Evolutionary conservation across 2,797 vertebrate genomes (phyloP), one percentile per base, ranked within the genome.

Genomic region (Oreonectes daqikongensis): DNA sequence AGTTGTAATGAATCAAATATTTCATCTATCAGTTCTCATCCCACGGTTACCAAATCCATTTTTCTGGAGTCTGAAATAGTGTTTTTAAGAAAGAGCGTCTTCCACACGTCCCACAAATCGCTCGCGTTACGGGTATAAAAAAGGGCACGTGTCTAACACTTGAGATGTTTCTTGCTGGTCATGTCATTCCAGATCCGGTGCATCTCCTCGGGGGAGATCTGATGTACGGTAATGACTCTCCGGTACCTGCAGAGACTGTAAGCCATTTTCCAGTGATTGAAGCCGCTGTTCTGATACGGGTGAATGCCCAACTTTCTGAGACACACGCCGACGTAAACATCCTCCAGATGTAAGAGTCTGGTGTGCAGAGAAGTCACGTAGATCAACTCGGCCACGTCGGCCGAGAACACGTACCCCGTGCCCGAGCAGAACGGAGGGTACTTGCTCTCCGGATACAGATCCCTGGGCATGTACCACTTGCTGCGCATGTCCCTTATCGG

Each of bases 261-360:
- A 74, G 97, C 96, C 96, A 99, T 98, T 90, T 99, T 98, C 97
- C 97, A 98, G 91, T 99, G 96, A 92, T 99, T 98, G 86, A 99
- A 99, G 81, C 96, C 97, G 89, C 96, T 98, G 94, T 99, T 98
- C 91, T 99, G 97, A 89, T 96, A 98, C 46, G 97, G 97, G 84
- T 98, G 97, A 78, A 99, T 97, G 67, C 96, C 96, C 81, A 99
- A 89, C 88, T 99, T 99, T 50, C 96, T 92, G 86, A 98, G 93
- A 89, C 97, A 99, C 83, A 99, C 89, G 82, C 97, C 97, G 72
- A 99, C 97, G 0, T 98, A 99, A 18, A 98, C 97, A 0, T 99
- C 97, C 91, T 99, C 97, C 74, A 99, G 93, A 86, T 98, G 97
- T 85, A 99, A 93, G 82, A 99, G 94, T 88, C 95, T 94, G 10